phyloP scores from a whole-genome alignment of 2,888 invertebrate genomes.

The Mantis religiosa region DNA sequence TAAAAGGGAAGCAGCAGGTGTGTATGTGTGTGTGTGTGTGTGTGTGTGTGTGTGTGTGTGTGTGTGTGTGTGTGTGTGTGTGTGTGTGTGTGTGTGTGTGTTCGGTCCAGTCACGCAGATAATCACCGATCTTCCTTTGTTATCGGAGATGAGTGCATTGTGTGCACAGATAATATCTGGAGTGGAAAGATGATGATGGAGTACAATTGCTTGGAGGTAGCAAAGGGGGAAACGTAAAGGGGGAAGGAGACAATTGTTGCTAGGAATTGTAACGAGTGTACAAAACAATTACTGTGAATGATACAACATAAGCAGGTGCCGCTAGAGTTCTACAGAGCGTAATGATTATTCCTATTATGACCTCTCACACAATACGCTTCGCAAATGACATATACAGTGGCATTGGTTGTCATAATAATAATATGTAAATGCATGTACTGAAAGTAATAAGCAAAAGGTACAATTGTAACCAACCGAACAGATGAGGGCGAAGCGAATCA shows the following conservation, averaged over 20 bases:
- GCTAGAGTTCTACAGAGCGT: neutral
- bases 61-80: constrained; percentile 3
- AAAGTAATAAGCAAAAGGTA: neutral
- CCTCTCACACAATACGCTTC: neutral
- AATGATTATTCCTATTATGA: neutral
- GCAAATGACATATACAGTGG: neutral
- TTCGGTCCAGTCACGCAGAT: neutral
- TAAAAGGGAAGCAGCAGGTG: neutral
- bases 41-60: constrained; percentile 4
- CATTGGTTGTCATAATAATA: neutral
- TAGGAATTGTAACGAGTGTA: neutral
- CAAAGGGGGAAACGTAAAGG: neutral
- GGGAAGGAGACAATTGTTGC: neutral
- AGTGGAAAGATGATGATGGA: neutral
- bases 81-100: neutral
- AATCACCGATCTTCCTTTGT: neutral
- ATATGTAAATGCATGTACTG: too few species aligned
- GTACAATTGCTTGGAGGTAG: neutral
- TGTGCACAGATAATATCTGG: neutral
- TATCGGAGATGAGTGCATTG: constrained; percentile 3
- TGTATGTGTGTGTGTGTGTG: constrained; percentile 1
- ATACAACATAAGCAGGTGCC: neutral
- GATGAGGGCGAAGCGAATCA: too few species aligned
- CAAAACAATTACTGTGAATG: neutral
- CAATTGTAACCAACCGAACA: too few species aligned